Evolutionary conservation across 2,113 vertebrate species (phyloP), one percentile per base, ranked within the genome.

Genomic region (Fulmarus glacialis): DNA sequence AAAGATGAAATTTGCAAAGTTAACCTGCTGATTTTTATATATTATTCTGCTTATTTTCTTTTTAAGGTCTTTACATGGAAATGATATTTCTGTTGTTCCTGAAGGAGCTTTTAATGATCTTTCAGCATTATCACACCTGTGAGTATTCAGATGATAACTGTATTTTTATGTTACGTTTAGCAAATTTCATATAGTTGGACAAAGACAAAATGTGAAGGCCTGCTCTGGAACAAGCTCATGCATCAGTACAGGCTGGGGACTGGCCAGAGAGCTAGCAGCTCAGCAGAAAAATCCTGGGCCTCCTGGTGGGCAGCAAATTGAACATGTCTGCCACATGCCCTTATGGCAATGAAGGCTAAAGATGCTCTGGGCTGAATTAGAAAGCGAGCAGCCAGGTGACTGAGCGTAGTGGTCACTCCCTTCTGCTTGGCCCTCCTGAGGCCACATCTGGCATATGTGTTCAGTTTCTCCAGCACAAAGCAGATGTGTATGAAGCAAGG

Each of bases 31-130:
- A 36, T 40, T 83, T 90, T 77, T 48, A 72, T 16, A 21, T 90
- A n/a, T 78, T n/a, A n/a, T 63, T 62, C 5, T 71, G 5, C 36
- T 95, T 52, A 21, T 80, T 73, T 91, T 85, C 42, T 82, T 90
- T 71, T 66, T 79, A 92, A 99, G 99, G 75, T 99, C 99, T 96
- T 98, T 99, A 88, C 99, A 99, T 95, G 99, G 99, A 83, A 99
- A 99, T 89, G 99, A 99, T 91, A 99, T 99, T 95, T 99, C 99
- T 58, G 97, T 99, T 84, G 99, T 99, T 96, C 99, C 99, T 81
- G 99, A 99, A 98, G 99, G 99, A 95, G 99, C 99, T 74, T 99
- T 99, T 98, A 99, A 98, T 96, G 99, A 99, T 95, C 99, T 99
- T 68, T 99, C 99, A 34, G 98, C 99, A 0, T 98, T 99, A 87